These are phyloP conservation scores for Albula goreensis DNA, from an alignment of 2,113 vertebrate genomes.

Conservation along the genomic window DNA sequence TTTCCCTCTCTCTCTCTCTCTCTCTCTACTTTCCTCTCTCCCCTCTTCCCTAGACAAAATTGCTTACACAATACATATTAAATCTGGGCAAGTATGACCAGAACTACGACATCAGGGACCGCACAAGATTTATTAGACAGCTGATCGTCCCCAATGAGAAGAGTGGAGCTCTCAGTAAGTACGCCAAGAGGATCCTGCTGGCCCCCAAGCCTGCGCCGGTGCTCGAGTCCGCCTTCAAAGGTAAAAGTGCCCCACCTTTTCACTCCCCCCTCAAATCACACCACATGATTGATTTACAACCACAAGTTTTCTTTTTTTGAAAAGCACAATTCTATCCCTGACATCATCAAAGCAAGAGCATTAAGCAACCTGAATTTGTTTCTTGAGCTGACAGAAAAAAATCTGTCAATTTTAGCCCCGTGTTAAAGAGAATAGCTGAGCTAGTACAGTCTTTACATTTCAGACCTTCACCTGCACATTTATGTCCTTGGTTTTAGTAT, in stretches of 20 bases:
- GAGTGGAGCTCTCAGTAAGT: slow-evolving; percentile 92
- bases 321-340: no score
- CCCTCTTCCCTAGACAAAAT: slow-evolving; percentile 81
- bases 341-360: background rate
- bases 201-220: slow-evolving; percentile 92
- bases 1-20: slow-evolving; percentile 58
- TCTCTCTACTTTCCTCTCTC: background rate
- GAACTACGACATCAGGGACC: slow-evolving; percentile 98
- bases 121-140: slow-evolving; percentile 96
- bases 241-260: slow-evolving; percentile 57
- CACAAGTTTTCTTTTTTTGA: no score
- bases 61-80: slow-evolving; percentile 98
- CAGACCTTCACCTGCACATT: background rate
- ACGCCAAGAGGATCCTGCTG: slow-evolving; percentile 93
- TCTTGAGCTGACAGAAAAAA: background rate
- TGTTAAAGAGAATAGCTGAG: background rate
- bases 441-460: background rate
- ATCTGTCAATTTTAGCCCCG: background rate
- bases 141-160: slow-evolving; percentile 96
- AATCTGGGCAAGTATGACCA: slow-evolving; percentile 98
- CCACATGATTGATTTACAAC: background rate
- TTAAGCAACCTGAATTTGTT: background rate
- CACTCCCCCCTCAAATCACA: slow-evolving; percentile 15
- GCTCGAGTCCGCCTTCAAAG: slow-evolving; percentile 95
- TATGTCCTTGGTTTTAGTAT: background rate